Percentiles rank a stretch among this genome's conserved stretches.
phyloP scores from a whole-genome alignment of 2,888 invertebrate species.

The Empis stercorea region DNA sequence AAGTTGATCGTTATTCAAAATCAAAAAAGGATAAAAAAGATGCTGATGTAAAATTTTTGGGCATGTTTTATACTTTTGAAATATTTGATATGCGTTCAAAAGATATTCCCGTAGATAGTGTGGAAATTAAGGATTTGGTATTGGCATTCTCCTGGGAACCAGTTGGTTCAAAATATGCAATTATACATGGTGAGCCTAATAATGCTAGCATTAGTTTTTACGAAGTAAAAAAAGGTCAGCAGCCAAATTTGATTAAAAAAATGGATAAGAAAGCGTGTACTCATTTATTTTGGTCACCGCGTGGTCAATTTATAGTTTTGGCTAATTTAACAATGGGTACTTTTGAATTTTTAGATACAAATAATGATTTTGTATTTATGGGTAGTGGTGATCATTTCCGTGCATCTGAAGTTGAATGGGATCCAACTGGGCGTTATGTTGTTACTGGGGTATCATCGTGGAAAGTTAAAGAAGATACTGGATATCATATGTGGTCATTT shows the following conservation, averaged over 20 bases:
- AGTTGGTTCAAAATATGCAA: conserved; percentile 87
- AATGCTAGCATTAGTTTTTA: conserved; percentile 83
- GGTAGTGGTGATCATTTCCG: conserved; percentile 88
- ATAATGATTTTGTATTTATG: conserved; percentile 90
- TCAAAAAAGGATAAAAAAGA: conserved; percentile 87
- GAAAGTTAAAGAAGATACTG: conserved; percentile 85
- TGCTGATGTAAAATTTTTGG: conserved; percentile 84
- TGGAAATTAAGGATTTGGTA: conserved; percentile 87
- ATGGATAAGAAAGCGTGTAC: conserved; percentile 82
- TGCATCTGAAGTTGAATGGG: conserved; percentile 95
- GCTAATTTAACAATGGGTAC: conserved; percentile 83
- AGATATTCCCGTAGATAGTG: conserved; percentile 92
- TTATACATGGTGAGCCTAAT: conserved; percentile 82
- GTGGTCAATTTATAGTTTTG: conserved; percentile 88
- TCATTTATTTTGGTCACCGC: conserved; percentile 90
- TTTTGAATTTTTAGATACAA: conserved; percentile 88
- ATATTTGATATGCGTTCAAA: conserved; percentile 98
- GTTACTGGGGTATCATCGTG: conserved; percentile 90
- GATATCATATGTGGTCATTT: conserved; percentile 97
- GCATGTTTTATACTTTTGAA: conserved; percentile 97
- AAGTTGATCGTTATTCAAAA: conserved; percentile 79
- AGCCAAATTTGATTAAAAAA: conserved; percentile 76
- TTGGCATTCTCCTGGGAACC: conserved; percentile 99
- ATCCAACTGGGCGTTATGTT: conserved; percentile 96
- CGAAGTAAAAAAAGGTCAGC: conserved; percentile 79